Evolutionary conservation across 2,888 invertebrate genomes (phyloP).

Genomic region (Paralinhomoeus sp.): DNA sequence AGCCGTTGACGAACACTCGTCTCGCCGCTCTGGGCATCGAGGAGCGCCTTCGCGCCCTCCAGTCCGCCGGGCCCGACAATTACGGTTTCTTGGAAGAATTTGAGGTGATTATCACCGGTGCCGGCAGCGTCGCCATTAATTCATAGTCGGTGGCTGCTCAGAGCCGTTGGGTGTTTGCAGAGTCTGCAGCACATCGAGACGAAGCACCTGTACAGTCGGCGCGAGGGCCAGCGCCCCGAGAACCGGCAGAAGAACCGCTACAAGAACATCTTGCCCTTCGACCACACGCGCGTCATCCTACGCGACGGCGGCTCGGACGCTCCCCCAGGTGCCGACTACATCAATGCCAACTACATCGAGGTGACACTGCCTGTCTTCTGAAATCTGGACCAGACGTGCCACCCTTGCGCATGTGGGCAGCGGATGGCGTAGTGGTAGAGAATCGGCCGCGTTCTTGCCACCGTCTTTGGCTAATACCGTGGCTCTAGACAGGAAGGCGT

Average conservation of each 20-base stretch:
- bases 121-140: too few relatives aligned
- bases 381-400: too few relatives aligned
- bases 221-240: constrained; percentile 73
- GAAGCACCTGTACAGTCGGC: constrained; percentile 68
- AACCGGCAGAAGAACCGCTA: constrained; percentile 88
- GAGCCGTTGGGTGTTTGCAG: not conserved
- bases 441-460: too few relatives aligned
- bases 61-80: constrained; percentile 47
- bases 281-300: constrained; percentile 77
- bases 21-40: constrained; percentile 71
- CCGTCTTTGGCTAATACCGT: too few relatives aligned
- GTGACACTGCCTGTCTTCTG: too few relatives aligned
- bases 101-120: too few relatives aligned
- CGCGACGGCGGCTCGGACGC: constrained; percentile 39
- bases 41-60: constrained; percentile 64
- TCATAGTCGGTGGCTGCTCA: too few relatives aligned
- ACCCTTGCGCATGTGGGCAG: too few relatives aligned
- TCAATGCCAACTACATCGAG: constrained; percentile 83
- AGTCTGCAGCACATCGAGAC: not conserved
- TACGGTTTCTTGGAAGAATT: constrained; percentile 98
- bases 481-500: too few relatives aligned
- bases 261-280: constrained; percentile 94
- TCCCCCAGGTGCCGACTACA: constrained; percentile 61
- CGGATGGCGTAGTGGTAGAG: too few relatives aligned
- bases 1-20: constrained; percentile 79